phyloP scores from a whole-genome alignment of 2,888 invertebrate genomes.

The Oegoconia quadripuncta region DNA sequence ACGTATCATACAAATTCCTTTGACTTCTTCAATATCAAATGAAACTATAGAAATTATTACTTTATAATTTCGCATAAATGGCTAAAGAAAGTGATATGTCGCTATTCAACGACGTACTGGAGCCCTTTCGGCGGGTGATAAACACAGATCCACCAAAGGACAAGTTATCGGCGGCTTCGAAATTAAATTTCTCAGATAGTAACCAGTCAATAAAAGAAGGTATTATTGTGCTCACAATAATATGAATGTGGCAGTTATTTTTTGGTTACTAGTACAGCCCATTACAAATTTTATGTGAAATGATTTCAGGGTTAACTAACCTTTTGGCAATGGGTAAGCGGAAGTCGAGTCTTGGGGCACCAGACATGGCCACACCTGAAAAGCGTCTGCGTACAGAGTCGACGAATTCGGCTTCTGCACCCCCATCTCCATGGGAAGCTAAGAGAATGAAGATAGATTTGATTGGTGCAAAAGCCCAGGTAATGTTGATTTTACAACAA shows the following conservation, averaged over 20 bases:
- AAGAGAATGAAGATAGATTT: slow-evolving; percentile 82
- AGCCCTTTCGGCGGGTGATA: slow-evolving; percentile 69
- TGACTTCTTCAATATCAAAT: too few relatives aligned
- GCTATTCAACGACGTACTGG: slow-evolving; percentile 64
- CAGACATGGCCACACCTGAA: slow-evolving; percentile 49
- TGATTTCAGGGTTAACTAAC: slow-evolving; percentile 48
- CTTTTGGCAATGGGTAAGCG: slow-evolving; percentile 57
- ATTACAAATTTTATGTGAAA: too few relatives aligned
- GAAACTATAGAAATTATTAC: too few relatives aligned
- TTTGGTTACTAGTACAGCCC: background rate
- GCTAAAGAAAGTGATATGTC: slow-evolving; percentile 71
- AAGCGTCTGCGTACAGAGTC: slow-evolving; percentile 62
- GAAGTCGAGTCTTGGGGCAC: slow-evolving; percentile 50
- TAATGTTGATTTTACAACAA: too few relatives aligned
- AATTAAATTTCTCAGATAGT: slow-evolving; percentile 70
- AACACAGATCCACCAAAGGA: slow-evolving; percentile 71
- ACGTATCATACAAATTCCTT: too few relatives aligned
- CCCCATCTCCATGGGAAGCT: slow-evolving; percentile 83
- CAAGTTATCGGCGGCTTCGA: slow-evolving; percentile 61
- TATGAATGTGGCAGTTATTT: background rate
- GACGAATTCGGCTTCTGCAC: slow-evolving; percentile 34
- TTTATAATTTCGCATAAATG: slow-evolving; percentile 45
- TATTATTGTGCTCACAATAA: slow-evolving; percentile 16
- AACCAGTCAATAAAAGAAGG: slow-evolving; percentile 67
- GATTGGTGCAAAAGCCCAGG: slow-evolving; percentile 80